Evolutionary conservation across 2,888 invertebrate genomes (phyloP), one percentile per base, ranked within the genome.

Genomic region (Polia nebulosa): DNA sequence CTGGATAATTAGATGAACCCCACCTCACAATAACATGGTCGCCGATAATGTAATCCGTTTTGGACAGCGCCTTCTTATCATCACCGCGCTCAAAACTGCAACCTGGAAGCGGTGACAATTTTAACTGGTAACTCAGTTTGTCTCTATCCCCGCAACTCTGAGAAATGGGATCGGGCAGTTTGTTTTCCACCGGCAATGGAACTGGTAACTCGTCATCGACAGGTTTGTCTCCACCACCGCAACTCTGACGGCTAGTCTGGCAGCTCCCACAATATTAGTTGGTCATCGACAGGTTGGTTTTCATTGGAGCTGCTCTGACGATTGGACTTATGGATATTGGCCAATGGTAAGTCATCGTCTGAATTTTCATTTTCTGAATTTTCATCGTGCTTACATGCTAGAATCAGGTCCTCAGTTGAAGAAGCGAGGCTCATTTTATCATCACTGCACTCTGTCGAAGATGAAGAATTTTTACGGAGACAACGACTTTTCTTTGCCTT

Each of bases 11-110:
- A 34, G 34, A 34, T 9, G 11, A 34, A 34, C 34, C 34, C 71
- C 73, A 77, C 45, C 17, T 52, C 36, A 74, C 62, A 52, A 74
- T 58, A 65, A 77, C 77, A 34, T 72, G 34, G 63, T 77, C 77
- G 1, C 57, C 65, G 45, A 65, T 49, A 49, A 0, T 47, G 45
- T 59, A 34, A 34, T 34, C 34, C 34, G 34, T 32, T 32, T 32
- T 8, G 32, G 32, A 32, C 32, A 32, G 32, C 32, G 49, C 49
- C 34, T 60, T 59, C 29, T 57, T 20, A 15, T 60, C 27, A 49
- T 34, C 59, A 47, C 47, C 0, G n/a, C 34, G 34, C 34, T 47
- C 25, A n/a, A 47, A 59, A 47, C 34, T 44, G 13, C 0, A 25
- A 0, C 34, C 47, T 47, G 59, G 34, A 59, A 47, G 47, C 47